phyloP scores from a whole-genome alignment of 2,113 vertebrate genomes.

The Solea solea region DNA sequence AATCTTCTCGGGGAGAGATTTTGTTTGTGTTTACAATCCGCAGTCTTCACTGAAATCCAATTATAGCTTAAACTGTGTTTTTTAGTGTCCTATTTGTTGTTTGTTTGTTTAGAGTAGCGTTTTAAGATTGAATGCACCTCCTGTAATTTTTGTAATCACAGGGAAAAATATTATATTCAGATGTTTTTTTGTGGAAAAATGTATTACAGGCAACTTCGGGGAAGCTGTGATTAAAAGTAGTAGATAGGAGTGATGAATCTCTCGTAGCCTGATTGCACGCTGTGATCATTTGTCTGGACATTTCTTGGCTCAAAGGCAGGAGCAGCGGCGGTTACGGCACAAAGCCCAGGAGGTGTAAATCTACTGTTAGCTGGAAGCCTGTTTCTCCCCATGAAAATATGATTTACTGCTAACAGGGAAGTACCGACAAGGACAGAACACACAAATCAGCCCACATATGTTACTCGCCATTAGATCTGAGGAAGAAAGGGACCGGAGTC shows the following conservation, averaged over 20 bases:
- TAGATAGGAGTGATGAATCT: conserved; percentile 42
- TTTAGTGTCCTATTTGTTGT: background rate
- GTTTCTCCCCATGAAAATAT: conserved; percentile 33
- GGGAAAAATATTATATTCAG: conserved; percentile 37
- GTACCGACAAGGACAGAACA: background rate
- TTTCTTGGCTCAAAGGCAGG: conserved; percentile 7
- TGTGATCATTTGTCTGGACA: conserved; percentile 22
- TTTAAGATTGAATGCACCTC: background rate
- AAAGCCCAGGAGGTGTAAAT: conserved; percentile 25
- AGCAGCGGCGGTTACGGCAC: conserved; percentile 11
- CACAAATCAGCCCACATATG: conserved; percentile 4
- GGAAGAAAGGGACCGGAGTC: background rate
- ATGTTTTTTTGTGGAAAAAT: conserved; percentile 38
- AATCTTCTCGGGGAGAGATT: background rate
- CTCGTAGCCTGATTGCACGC: conserved; percentile 23
- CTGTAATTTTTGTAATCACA: conserved; percentile 34
- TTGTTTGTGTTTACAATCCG: conserved; percentile 12
- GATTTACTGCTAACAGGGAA: background rate
- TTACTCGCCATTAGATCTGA: background rate
- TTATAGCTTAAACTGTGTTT: background rate
- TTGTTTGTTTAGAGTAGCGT: conserved; percentile 19
- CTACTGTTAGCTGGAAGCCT: conserved; percentile 16
- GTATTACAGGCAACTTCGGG: background rate
- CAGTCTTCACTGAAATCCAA: background rate
- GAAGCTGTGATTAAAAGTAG: conserved; percentile 45